Base-by-base conservation (phyloP, 2,113 vertebrate species). In the Pholis gunnellus region DNA sequence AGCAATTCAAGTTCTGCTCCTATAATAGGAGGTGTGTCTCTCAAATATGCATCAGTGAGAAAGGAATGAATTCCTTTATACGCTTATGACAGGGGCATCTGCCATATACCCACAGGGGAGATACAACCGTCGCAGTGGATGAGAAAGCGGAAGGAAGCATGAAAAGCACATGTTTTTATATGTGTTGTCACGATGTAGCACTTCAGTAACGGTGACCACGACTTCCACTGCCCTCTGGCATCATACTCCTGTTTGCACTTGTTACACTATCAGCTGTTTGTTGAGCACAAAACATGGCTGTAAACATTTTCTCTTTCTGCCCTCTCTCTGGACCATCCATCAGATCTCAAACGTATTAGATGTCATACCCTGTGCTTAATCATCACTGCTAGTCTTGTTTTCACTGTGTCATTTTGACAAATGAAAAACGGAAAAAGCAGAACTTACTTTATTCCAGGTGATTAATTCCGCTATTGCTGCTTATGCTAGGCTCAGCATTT, bases 381-480 rank as follows among this genome's bases (percentile, higher is more conserved):
- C 84, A 92, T 85, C 52, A 42, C 34, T 50, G 78, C 78, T 36
- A 36, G 68, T 78, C 69, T 78, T 82, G 83, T 91, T 88, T 91
- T 71, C 71, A 72, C 72, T 73, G 57, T 87, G 79, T 89, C 66
- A 31, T 89, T 75, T 80, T 89, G 90, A 92, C 50, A 74, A 90
- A 90, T 93, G 87, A 70, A 85, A 80, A 73, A 80, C 3, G 14
- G 74, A 83, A 88, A 89, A 78, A 65, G 75, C 82, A 84, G 56
- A 82, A 77, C 74, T 74, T 57, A 87, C 75, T 89, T 91, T 85
- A 82, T 87, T 88, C 71, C 79, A 83, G 69, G 57, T 92, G 93
- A 94, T 89, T 90, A 88, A 93, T 92, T 90, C 20, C 11, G 20
- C 69, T 40, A n/a, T 54, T 63, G 68, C 64, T 60, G 59, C 70